These are phyloP conservation scores for Eciton burchellii DNA, from an alignment of 1,140 invertebrate genomes.

Conservation along the genomic window DNA sequence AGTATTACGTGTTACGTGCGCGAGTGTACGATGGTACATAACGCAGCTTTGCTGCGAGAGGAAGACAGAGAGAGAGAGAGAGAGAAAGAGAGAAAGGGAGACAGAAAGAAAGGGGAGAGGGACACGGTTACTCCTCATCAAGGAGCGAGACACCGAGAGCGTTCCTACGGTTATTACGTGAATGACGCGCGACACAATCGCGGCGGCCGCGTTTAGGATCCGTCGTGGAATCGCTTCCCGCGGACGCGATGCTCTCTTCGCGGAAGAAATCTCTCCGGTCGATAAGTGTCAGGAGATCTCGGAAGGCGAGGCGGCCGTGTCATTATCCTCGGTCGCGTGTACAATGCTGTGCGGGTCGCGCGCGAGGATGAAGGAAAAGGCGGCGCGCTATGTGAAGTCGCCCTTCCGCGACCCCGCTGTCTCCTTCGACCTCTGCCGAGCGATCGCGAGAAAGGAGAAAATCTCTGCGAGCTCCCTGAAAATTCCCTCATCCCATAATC, in stretches of 20 bases:
- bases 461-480: slow-evolving; percentile 13
- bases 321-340: slow-evolving; percentile 6
- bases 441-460: slow-evolving; percentile 13
- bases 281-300: slow-evolving; percentile 36
- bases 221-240: slow-evolving; percentile 49
- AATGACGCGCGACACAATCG: slow-evolving; percentile 63
- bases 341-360: slow-evolving; percentile 25
- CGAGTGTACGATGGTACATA: slow-evolving; percentile 47
- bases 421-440: slow-evolving; percentile 21
- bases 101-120: not conserved
- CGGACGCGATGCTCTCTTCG: slow-evolving; percentile 19
- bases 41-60: slow-evolving; percentile 63
- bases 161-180: slow-evolving; percentile 59
- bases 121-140: no score
- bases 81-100: slow-evolving; percentile 21
- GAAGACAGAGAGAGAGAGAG: slow-evolving; percentile 48
- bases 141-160: not conserved
- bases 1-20: slow-evolving; percentile 67
- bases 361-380: slow-evolving; percentile 6
- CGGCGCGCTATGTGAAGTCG: not conserved
- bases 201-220: slow-evolving; percentile 9
- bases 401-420: not conserved
- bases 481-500: not conserved
- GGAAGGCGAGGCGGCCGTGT: not conserved
- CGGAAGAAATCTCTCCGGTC: slow-evolving; percentile 60